These are phyloP conservation scores for Asteroscopus sphinx DNA, from an alignment of 2,888 invertebrate genomes.

Conservation along the genomic window DNA sequence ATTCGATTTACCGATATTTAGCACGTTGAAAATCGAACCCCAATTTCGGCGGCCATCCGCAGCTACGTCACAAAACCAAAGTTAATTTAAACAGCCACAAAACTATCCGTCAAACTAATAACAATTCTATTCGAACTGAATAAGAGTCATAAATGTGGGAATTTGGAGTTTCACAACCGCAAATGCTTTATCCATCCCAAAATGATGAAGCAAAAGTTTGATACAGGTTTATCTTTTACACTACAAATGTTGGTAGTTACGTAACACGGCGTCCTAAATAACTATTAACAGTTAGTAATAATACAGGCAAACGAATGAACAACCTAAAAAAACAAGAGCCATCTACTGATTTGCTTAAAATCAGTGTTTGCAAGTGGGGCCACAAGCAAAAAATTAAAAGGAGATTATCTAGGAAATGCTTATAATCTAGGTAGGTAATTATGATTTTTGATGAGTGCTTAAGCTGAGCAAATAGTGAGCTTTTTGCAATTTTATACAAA, in stretches of 20 bases:
- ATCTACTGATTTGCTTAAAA: too few relatives aligned
- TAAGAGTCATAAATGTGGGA: background rate
- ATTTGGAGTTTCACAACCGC: conserved; percentile 3
- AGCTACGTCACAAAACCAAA: conserved; percentile 26
- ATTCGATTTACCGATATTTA: conserved; percentile 52
- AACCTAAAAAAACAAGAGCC: background rate
- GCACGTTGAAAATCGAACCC: conserved; percentile 47
- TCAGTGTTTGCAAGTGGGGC: too few relatives aligned
- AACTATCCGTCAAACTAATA: conserved; percentile 7
- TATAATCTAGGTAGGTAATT: too few relatives aligned
- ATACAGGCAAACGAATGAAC: conserved; percentile 11
- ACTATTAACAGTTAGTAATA: conserved; percentile 47
- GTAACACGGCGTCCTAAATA: conserved; percentile 45
- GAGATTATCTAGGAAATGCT: too few relatives aligned
- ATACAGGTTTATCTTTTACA: conserved; percentile 52
- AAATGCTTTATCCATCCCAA: conserved; percentile 16
- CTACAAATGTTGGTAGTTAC: conserved; percentile 37
- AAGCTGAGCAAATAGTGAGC: too few relatives aligned
- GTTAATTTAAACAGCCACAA: background rate
- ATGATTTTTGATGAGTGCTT: too few relatives aligned
- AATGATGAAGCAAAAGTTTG: conserved; percentile 54
- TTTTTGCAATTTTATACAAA: too few relatives aligned
- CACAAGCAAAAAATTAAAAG: too few relatives aligned
- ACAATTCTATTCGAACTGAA: background rate
- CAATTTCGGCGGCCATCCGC: conserved; percentile 39